These are phyloP conservation scores for Falco concolor DNA, from an alignment of 2,797 vertebrate species.

Conservation along the genomic window DNA sequence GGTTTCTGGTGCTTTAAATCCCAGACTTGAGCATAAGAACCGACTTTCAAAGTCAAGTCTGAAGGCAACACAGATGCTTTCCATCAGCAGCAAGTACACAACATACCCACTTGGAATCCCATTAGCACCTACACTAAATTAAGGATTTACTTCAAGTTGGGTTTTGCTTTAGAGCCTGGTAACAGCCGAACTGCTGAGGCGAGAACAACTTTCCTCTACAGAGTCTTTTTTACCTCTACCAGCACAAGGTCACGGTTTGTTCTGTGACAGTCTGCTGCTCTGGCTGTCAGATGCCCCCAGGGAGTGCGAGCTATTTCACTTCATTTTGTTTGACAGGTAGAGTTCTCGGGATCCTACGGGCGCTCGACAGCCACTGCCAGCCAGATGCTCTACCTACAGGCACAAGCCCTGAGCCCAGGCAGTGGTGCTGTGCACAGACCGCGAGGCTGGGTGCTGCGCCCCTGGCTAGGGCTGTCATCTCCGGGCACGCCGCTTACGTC, in stretches of 20 bases:
- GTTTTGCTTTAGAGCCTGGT: conserved; percentile 38
- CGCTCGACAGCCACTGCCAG: neutral
- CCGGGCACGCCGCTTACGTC: neutral
- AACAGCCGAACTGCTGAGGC: conserved; percentile 20
- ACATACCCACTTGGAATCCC: conserved; percentile 61
- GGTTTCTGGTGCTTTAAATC: neutral
- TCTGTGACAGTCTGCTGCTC: neutral
- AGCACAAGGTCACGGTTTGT: neutral
- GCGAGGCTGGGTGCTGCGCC: neutral
- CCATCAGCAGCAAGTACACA: conserved; percentile 60
- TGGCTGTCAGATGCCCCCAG: conserved; percentile 2
- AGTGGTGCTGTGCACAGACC: neutral
- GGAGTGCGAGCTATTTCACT: neutral
- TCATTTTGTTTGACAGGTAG: neutral
- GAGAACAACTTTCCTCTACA: neutral
- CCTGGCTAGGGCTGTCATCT: neutral
- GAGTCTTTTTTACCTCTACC: conserved; percentile 24
- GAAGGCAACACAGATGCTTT: conserved; percentile 61
- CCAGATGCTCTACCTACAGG: neutral
- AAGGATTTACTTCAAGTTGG: conserved; percentile 32
- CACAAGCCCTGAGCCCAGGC: neutral
- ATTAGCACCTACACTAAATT: conserved; percentile 63
- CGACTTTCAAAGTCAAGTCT: conserved; percentile 31
- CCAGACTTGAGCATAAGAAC: conserved; percentile 15
- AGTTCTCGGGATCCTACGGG: neutral